These are phyloP conservation scores for Andrena dorsata DNA, from an alignment of 2,888 invertebrate genomes.

Conservation along the genomic window DNA sequence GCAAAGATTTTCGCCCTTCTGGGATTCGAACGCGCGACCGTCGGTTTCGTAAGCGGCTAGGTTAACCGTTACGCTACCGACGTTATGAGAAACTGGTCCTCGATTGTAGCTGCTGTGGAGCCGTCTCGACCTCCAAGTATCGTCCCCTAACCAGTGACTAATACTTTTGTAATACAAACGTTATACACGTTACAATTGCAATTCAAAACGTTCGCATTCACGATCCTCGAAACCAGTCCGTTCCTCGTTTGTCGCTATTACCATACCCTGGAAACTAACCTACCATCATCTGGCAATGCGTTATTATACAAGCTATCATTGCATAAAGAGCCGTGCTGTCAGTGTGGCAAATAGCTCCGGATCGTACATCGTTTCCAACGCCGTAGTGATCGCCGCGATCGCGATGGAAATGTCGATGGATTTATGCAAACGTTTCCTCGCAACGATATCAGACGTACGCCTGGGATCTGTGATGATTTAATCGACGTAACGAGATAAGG, in stretches of 20 bases:
- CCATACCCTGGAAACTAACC: slow-evolving; percentile 36
- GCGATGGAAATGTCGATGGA: slow-evolving; percentile 22
- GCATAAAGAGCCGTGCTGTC: slow-evolving; percentile 34
- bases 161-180: too few species aligned
- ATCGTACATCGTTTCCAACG: slow-evolving; percentile 28
- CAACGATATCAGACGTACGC: not conserved
- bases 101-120: not conserved
- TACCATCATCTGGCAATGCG: slow-evolving; percentile 40
- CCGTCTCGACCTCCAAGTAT: not conserved
- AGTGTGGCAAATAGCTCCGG: slow-evolving; percentile 9
- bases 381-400: slow-evolving; percentile 5
- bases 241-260: slow-evolving; percentile 38
- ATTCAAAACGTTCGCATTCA: slow-evolving; percentile 13
- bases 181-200: not conserved
- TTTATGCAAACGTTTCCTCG: slow-evolving; percentile 11
- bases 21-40: slow-evolving; percentile 63
- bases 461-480: not conserved
- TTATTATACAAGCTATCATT: slow-evolving; percentile 50
- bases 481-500: not conserved
- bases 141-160: not conserved
- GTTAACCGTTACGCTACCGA: slow-evolving; percentile 61
- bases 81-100: slow-evolving; percentile 22
- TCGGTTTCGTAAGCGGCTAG: slow-evolving; percentile 59
- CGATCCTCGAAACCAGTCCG: slow-evolving; percentile 26
- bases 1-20: not conserved